Conservation (phyloP, 2,888 invertebrate species). For the Dendrolimus houi region DNA sequence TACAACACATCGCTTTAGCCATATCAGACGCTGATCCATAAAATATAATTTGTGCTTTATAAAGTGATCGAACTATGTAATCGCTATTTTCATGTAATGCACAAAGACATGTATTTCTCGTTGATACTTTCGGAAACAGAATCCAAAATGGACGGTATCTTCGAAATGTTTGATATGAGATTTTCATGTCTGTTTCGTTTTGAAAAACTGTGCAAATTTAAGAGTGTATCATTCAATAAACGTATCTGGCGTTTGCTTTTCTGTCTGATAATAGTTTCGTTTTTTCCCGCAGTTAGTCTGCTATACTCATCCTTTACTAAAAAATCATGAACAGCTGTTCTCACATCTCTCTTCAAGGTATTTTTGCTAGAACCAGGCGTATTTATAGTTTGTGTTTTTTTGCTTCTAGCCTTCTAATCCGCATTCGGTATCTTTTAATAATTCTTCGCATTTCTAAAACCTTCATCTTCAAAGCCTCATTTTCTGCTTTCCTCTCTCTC, state of each 20-base stretch:
- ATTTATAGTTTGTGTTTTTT: too few species aligned
- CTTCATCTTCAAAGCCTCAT: too few species aligned
- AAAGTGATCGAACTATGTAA: too few species aligned
- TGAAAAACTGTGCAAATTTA: slow-evolving; percentile 8
- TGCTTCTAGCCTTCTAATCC: too few species aligned
- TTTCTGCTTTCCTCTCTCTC: too few species aligned
- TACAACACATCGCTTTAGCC: too few species aligned
- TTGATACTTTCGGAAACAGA: slow-evolving; percentile 7
- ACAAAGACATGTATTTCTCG: slow-evolving; percentile 11
- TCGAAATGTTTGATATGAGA: slow-evolving; percentile 11
- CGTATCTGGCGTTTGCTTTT: slow-evolving; percentile 11
- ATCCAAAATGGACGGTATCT: slow-evolving; percentile 12
- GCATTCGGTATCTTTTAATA: too few species aligned
- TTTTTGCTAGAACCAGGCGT: too few species aligned
- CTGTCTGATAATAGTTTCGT: slow-evolving; percentile 10
- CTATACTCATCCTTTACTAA: slow-evolving; percentile 9
- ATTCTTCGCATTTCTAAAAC: too few species aligned
- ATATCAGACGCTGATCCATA: too few species aligned
- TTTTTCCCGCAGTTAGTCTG: slow-evolving; percentile 11
- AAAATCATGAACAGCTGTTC: neutral
- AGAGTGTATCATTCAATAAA: slow-evolving; percentile 8
- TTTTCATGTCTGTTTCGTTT: slow-evolving; percentile 4
- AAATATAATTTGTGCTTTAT: too few species aligned
- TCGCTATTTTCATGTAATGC: slow-evolving; percentile 7
- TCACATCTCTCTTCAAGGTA: too few species aligned